A percentile compares a stretch with the other conserved stretches of the same genome.
Conservation (phyloP, 2,113 vertebrate genomes). For the Orthochromis indermauri region DNA sequence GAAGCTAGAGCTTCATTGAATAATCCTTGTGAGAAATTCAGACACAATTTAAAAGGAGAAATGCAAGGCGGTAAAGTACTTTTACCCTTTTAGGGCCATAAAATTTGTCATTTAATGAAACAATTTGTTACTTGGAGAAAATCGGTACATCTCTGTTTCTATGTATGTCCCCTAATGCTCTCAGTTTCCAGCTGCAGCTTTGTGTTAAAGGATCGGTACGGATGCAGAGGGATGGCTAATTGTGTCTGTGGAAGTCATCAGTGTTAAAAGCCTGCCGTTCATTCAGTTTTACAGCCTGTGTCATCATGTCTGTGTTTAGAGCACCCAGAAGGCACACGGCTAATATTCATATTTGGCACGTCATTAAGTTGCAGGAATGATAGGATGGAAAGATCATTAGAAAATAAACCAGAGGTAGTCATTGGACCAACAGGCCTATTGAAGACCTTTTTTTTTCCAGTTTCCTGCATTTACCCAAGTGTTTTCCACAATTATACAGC, state of each 20-base stretch:
- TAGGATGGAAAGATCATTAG: constrained; percentile 58
- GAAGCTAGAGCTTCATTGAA: neutral
- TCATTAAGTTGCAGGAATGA: constrained; percentile 48
- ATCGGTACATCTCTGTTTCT: neutral
- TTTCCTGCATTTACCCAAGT: neutral
- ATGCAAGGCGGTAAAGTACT: neutral
- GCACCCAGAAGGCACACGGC: constrained; percentile 27
- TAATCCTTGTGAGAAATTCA: neutral
- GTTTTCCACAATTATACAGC: constrained; percentile 23
- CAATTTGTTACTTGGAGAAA: neutral
- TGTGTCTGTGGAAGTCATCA: constrained; percentile 57
- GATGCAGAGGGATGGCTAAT: constrained; percentile 3
- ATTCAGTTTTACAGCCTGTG: constrained; percentile 36
- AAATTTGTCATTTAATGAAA: neutral
- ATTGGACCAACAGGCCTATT: neutral
- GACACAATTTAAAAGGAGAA: neutral
- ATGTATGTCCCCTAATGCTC: neutral
- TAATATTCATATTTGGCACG: constrained; percentile 57
- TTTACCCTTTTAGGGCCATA: neutral
- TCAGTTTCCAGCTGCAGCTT: neutral
- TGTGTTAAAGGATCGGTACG: neutral
- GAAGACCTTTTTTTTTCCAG: neutral
- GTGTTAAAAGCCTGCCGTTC: neutral
- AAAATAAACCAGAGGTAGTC: neutral
- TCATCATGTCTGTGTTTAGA: constrained; percentile 47